phyloP scores from a whole-genome alignment of 2,888 invertebrate genomes.

The Drosophila parthenogenetica region DNA sequence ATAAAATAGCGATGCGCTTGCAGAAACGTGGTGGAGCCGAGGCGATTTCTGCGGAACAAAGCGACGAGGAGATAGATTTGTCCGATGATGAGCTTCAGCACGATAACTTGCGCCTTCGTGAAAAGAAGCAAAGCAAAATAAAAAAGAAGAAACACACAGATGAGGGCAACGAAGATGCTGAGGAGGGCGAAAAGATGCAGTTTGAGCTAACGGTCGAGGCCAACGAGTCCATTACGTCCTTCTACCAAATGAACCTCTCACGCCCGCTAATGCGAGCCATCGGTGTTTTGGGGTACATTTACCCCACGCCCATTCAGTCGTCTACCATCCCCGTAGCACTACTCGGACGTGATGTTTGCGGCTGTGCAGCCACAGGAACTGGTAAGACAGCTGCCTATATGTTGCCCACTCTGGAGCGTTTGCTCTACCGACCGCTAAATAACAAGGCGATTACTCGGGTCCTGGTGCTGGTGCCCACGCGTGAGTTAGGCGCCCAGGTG shows the following conservation, averaged over 20 bases:
- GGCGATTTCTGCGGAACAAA: slow-evolving; percentile 86
- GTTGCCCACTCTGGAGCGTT: slow-evolving; percentile 97
- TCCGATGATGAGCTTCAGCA: slow-evolving; percentile 92
- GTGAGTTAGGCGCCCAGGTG: slow-evolving; percentile 99
- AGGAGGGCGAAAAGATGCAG: slow-evolving; percentile 85
- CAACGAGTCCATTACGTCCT: slow-evolving; percentile 89
- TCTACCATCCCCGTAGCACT: slow-evolving; percentile 97
- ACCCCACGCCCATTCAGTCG: slow-evolving; percentile 98
- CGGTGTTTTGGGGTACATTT: slow-evolving; percentile 93
- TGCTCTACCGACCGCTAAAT: slow-evolving; percentile 93
- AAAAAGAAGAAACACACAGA: slow-evolving; percentile 85
- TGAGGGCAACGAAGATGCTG: slow-evolving; percentile 86
- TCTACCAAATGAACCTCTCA: slow-evolving; percentile 98
- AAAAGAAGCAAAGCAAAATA: slow-evolving; percentile 87
- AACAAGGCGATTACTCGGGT: slow-evolving; percentile 91
- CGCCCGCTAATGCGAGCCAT: slow-evolving; percentile 97
- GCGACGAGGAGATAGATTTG: slow-evolving; percentile 87
- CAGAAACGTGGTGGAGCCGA: slow-evolving; percentile 86
- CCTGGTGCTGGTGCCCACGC: slow-evolving; percentile 96
- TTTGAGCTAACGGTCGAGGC: slow-evolving; percentile 88
- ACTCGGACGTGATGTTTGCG: slow-evolving; percentile 97
- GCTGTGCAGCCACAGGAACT: slow-evolving; percentile 98
- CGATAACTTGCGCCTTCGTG: slow-evolving; percentile 89
- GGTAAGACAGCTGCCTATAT: slow-evolving; percentile 99
- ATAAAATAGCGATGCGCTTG: slow-evolving; percentile 90